Evolutionary conservation across 2,888 invertebrate genomes (phyloP), one percentile per base, ranked within the genome.

Genomic region (Meiosimyza decipiens): DNA sequence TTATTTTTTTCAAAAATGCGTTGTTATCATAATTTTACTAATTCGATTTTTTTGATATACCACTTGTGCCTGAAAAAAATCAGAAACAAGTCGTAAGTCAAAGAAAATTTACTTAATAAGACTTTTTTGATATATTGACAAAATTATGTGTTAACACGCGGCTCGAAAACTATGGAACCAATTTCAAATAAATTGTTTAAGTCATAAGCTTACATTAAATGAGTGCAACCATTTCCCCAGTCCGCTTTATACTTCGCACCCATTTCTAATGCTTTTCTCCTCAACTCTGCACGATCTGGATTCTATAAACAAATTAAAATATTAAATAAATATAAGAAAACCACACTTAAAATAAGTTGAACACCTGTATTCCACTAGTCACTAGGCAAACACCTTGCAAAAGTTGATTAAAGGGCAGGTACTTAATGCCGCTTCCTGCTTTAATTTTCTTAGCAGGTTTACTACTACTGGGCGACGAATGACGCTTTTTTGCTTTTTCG

Each of bases 201-300:
- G 16, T 54, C 28, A 51, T 15, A 50, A 54, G 88, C 92, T 89
- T 87, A 96, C 95, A 97, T 90, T 76, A 97, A 91, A 88, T 97
- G 97, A 7, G 96, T 96, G 84, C 94, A 95, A 40, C 83, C 84
- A 18, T 86, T 82, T 67, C 90, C 90, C 96, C 96, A 96, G 87
- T 94, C 93, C 0, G 90, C 88, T 83, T 90, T 90, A 83, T 94
- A 95, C 77, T 88, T 89, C 1, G 95, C 96, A 3, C 97, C 97
- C 90, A 97, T 91, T 70, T 90, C 90, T 5, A 92, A 73, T 7
- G 94, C 95, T 78, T 90, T 89, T 75, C 89, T 89, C 51, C 96
- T 88, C 65, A 97, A 82, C 73, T 89, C 86, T 0, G 89, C 90
- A 66, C 97, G 89, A 73, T 90, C 89, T 6, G 97, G 97, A 88